Conservation (phyloP, 2,888 invertebrate species). For the Epinotia bilunana region DNA sequence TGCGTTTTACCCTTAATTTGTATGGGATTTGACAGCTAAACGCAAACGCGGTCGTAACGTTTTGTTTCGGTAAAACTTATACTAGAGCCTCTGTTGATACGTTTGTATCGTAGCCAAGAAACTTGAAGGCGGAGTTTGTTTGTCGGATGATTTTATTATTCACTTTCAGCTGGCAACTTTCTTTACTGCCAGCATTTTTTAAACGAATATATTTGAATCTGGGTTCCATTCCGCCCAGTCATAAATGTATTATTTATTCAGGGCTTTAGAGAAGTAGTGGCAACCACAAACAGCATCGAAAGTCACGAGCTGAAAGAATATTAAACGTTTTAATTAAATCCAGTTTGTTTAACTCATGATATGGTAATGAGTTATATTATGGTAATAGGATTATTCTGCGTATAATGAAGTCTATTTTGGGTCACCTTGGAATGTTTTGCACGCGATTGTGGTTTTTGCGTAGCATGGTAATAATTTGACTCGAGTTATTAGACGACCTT, state of each 20-base stretch:
- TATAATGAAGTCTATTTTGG: constrained; percentile 41
- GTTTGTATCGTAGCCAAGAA: constrained; percentile 19
- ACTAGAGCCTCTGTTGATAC: too few species aligned
- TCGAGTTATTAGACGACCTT: not conserved
- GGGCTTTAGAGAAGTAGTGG: not conserved
- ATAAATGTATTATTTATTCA: not conserved
- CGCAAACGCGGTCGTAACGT: too few species aligned
- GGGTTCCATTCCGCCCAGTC: not conserved
- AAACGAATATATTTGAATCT: not conserved
- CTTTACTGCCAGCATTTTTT: constrained; percentile 7
- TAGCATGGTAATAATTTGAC: constrained; percentile 7
- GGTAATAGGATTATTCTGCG: constrained; percentile 28
- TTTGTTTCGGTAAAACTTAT: too few species aligned
- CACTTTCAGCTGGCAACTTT: constrained; percentile 22
- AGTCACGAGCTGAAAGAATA: constrained; percentile 1
- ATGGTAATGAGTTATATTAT: constrained; percentile 21
- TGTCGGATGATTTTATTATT: constrained; percentile 31
- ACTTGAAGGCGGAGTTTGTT: constrained; percentile 28
- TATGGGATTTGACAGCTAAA: too few species aligned
- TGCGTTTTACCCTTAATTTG: too few species aligned
- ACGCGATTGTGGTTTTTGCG: constrained; percentile 33
- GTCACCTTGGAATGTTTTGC: constrained; percentile 44
- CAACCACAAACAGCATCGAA: not conserved
- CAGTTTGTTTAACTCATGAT: not conserved
- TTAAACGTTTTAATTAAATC: constrained; percentile 24